Evolutionary conservation across 2,113 vertebrate genomes (phyloP).

Genomic region (Colaptes auratus): DNA sequence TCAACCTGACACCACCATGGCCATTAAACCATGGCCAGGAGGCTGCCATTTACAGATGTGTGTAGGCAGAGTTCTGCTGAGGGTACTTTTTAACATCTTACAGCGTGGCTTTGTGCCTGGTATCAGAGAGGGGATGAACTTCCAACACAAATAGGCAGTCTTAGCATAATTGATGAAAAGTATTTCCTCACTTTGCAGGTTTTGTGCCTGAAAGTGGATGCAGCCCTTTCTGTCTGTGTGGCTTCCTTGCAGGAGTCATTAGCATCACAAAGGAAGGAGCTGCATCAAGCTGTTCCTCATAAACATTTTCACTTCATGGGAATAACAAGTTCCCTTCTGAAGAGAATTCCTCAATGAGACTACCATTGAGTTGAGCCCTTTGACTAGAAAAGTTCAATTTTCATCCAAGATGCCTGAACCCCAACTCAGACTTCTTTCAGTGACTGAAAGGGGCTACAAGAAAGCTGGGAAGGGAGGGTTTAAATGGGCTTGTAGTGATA

Average conservation of each 20-base stretch:
- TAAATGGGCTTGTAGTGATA: too few relatives aligned
- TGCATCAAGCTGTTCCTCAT: slow-evolving; percentile 31
- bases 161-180: background rate
- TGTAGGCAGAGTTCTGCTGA: background rate
- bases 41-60: background rate
- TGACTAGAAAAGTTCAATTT: slow-evolving; percentile 4
- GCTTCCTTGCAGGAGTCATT: slow-evolving; percentile 37
- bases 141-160: background rate
- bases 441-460: too few relatives aligned
- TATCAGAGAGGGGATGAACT: background rate
- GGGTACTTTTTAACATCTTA: background rate
- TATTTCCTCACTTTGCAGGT: background rate
- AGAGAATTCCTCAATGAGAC: slow-evolving; percentile 24
- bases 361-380: slow-evolving; percentile 32
- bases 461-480: too few relatives aligned
- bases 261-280: slow-evolving; percentile 19
- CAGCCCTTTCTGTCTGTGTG: background rate
- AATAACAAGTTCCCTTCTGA: slow-evolving; percentile 18
- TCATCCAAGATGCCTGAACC: background rate
- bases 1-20: too few relatives aligned
- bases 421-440: background rate
- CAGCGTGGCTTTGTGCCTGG: background rate
- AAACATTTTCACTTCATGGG: slow-evolving; percentile 40
- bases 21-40: background rate
- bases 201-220: background rate